Percentiles rank a stretch among this genome's conserved stretches.
phyloP scores from a whole-genome alignment of 2,888 invertebrate species.

The Stenichneumon culpator region DNA sequence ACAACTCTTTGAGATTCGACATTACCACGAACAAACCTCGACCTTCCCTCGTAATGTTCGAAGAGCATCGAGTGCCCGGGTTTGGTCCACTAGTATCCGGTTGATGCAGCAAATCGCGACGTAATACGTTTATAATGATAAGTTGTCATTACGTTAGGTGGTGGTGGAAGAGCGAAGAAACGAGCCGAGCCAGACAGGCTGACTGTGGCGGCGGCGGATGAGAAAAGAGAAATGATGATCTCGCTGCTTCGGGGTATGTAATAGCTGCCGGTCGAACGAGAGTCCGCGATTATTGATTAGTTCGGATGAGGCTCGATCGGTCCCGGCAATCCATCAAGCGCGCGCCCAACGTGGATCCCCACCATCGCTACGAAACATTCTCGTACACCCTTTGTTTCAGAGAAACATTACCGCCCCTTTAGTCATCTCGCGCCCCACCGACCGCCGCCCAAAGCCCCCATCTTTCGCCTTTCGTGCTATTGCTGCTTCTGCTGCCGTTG shows the following conservation, averaged over 20 bases:
- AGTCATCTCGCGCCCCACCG: conserved; percentile 57
- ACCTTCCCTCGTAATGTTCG: conserved; percentile 11
- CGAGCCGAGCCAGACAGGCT: conserved; percentile 63
- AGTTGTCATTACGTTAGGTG: conserved; percentile 78
- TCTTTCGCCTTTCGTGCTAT: conserved; percentile 70
- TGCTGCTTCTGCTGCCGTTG: conserved; percentile 41
- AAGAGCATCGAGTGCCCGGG: neutral
- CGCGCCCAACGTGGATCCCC: conserved; percentile 65
- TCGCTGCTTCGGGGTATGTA: conserved; percentile 79
- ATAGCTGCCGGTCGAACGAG: conserved; percentile 78
- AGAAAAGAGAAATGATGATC: conserved; percentile 82
- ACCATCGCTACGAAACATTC: conserved; percentile 70
- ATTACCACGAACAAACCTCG: neutral
- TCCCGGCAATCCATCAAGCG: conserved; percentile 84
- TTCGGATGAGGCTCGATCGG: conserved; percentile 83
- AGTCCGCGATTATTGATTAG: conserved; percentile 84
- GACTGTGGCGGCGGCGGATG: conserved; percentile 54
- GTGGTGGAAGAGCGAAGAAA: conserved; percentile 52
- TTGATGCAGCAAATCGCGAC: conserved; percentile 31
- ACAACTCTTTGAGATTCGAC: neutral
- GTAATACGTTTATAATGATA: conserved; percentile 83
- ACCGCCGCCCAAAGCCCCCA: conserved; percentile 64
- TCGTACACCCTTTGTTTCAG: conserved; percentile 67
- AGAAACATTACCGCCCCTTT: conserved; percentile 60
- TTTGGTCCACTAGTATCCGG: conserved; percentile 23